Conservation (phyloP, 2,113 vertebrate genomes). For the Notiomystis cincta region DNA sequence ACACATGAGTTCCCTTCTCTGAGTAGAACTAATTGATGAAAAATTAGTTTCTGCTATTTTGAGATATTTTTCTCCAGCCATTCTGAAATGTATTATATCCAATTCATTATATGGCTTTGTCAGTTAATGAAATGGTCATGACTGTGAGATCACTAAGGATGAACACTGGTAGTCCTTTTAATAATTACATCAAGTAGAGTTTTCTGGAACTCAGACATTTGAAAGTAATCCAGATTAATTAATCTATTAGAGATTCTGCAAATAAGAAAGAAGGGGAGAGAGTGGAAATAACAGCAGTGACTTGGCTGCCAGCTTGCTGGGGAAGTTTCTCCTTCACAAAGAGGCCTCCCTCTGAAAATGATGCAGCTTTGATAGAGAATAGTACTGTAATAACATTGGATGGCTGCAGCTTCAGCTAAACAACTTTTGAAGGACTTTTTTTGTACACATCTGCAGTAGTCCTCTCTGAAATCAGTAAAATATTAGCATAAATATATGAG, state of each 20-base stretch:
- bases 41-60: neutral
- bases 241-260: neutral
- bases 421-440: neutral
- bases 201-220: neutral
- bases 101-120: neutral
- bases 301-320: neutral
- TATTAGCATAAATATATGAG: neutral
- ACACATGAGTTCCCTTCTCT: neutral
- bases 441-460: neutral
- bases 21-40: neutral
- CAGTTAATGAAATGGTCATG: neutral
- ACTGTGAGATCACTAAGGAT: neutral
- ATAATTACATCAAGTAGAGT: neutral
- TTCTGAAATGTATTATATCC: neutral
- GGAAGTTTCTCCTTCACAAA: neutral
- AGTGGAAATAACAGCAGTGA: neutral
- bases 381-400: neutral
- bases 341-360: neutral
- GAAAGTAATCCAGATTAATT: neutral
- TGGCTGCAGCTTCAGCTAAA: neutral
- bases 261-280: neutral
- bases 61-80: neutral
- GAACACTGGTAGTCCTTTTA: neutral
- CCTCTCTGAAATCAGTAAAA: neutral
- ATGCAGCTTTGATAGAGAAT: neutral